These are phyloP conservation scores for Taphrorychus bicolor DNA, from an alignment of 2,888 invertebrate genomes.

Conservation along the genomic window DNA sequence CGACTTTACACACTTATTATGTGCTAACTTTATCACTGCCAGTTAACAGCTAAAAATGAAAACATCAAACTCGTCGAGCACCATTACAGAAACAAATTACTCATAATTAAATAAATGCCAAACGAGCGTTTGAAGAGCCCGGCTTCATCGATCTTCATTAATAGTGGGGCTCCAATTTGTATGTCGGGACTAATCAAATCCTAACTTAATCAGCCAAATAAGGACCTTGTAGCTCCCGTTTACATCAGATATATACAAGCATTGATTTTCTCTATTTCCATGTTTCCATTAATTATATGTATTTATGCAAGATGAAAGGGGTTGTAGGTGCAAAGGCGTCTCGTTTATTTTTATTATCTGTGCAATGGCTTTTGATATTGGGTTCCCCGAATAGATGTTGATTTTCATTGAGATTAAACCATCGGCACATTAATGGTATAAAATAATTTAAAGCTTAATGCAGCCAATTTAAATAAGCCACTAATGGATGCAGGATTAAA, in stretches of 20 bases:
- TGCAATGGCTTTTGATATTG: neutral
- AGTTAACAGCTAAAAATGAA: no score
- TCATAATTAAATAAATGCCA: constrained; percentile 27
- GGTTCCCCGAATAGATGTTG: no score
- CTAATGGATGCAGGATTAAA: neutral
- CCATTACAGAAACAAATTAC: constrained; percentile 20
- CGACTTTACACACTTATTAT: no score
- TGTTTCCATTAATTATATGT: neutral
- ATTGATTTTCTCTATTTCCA: constrained; percentile 11
- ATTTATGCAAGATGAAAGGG: neutral
- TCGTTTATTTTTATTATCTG: no score
- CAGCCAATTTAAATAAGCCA: neutral
- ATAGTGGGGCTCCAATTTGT: constrained; percentile 25
- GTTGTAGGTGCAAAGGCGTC: no score
- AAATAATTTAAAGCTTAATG: no score
- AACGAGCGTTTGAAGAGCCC: constrained; percentile 18
- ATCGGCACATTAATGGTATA: no score
- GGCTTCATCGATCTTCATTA: constrained; percentile 31
- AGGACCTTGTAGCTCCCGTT: constrained; percentile 14
- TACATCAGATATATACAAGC: constrained; percentile 2
- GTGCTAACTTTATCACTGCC: no score
- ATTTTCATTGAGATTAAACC: no score
- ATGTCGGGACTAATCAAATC: constrained; percentile 31
- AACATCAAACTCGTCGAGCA: constrained; percentile 1
- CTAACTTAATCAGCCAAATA: constrained; percentile 23